Base-by-base conservation (phyloP, 2,113 vertebrate species). In the Egretta garzetta region DNA sequence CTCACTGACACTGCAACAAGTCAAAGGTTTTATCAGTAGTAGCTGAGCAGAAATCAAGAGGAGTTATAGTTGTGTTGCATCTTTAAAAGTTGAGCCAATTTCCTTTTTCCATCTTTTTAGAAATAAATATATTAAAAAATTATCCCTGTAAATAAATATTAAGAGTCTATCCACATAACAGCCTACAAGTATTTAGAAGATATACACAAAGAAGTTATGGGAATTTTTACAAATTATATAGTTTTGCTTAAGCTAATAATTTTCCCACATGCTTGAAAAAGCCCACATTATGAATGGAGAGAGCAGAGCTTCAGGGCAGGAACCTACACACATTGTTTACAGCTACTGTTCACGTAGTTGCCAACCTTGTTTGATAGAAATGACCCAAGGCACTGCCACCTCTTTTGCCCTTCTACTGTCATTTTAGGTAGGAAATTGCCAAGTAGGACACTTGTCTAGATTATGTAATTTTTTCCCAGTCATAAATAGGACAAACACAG, bases 401-500 rank as follows among this genome's bases (percentile, higher is more conserved):
- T 68, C 80, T 60, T 97, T 94, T 85, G 93, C 87, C 91, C 76
- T 93, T 96, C 76, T 62, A 50, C 45, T 89, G n/a, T 79, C 76
- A 64, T 89, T 94, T 75, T 79, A 94, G 77, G 58, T 55, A 95
- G 50, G 84, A 72, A 91, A 62, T 28, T 87, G 80, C 52, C 80
- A 97, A 92, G 92, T 94, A 93, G 95, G 84, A 60, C 91, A 91
- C 47, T 64, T 87, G 70, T 72, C 33, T 72, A 53, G 39, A 73
- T 96, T 93, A 96, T 30, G 5, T 94, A 94, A 94, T 96, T 95
- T 96, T 70, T 32, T 94, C 58, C 47, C 77, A 89, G 76, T 80
- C 93, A 85, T 87, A 97, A 97, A 92, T 95, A 91, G 95, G 90
- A 67, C 95, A 79, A 93, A 96, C 28, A 88, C 11, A 59, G 55